phyloP scores from a whole-genome alignment of 2,113 vertebrate genomes.

The Ctenodactylus gundi region DNA sequence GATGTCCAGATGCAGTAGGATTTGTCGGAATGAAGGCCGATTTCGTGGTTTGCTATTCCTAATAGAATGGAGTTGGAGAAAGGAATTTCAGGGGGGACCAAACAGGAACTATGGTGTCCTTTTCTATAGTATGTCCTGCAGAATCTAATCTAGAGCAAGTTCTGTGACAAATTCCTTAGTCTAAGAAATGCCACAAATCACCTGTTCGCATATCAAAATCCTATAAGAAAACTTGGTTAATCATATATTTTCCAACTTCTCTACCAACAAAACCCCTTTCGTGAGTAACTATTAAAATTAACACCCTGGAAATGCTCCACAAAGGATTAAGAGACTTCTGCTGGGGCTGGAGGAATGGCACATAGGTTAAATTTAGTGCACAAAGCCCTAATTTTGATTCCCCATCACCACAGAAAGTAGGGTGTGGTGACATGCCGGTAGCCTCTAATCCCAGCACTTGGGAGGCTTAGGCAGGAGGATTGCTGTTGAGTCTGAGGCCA shows the following conservation, averaged over 20 bases:
- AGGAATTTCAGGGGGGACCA: neutral
- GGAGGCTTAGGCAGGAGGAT: no score
- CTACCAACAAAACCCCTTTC: neutral
- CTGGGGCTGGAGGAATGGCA: no score
- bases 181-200: neutral
- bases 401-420: no score
- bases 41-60: constrained; percentile 98
- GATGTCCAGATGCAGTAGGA: constrained; percentile 96
- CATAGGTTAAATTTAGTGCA: no score
- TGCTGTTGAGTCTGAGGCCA: no score
- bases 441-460: no score
- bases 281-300: neutral
- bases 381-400: no score
- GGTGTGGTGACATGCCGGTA: no score
- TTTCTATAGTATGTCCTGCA: neutral
- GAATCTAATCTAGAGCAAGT: neutral
- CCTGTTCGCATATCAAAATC: neutral
- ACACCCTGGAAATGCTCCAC: neutral
- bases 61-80: neutral
- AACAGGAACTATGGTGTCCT: neutral
- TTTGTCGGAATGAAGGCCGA: constrained; percentile 96
- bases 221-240: neutral
- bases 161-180: neutral
- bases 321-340: no score
- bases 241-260: neutral